These are phyloP conservation scores for Oscheius sp. DNA, from an alignment of 1,140 invertebrate species.

Conservation along the genomic window DNA sequence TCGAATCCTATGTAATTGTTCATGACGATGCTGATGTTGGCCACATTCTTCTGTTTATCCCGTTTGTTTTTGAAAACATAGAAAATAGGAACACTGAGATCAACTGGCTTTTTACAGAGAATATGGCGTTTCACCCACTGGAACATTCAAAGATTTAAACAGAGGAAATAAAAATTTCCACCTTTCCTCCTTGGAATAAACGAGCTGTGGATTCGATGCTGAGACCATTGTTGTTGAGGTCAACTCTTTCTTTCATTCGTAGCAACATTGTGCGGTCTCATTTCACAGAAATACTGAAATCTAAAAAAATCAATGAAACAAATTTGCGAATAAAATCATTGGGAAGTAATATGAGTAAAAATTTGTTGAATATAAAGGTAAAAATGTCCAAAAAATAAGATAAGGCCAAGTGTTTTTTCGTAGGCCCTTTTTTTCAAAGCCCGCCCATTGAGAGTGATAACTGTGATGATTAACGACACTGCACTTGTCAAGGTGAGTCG, in stretches of 20 bases:
- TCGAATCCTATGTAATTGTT: constrained; percentile 26
- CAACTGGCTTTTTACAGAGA: constrained; percentile 4
- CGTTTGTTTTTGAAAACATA: constrained; percentile 15
- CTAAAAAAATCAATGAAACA: no score
- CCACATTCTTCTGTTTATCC: constrained; percentile 24
- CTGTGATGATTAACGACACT: no score
- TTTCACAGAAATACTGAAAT: no score
- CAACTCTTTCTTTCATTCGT: constrained; percentile 27
- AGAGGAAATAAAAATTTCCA: neutral
- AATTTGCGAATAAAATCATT: no score
- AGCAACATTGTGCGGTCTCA: no score
- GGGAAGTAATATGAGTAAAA: no score
- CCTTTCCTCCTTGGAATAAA: constrained; percentile 19
- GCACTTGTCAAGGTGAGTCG: no score
- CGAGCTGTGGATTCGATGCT: constrained; percentile 21
- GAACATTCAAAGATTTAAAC: neutral
- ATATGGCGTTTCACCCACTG: constrained; percentile 29
- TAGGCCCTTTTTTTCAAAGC: no score
- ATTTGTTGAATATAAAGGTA: no score
- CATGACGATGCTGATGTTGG: constrained; percentile 10
- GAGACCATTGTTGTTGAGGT: constrained; percentile 26
- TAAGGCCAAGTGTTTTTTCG: no score
- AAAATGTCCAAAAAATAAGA: no score
- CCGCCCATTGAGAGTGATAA: no score
- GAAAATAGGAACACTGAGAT: constrained; percentile 11